Evolutionary conservation across 53 echinoderm and acorn worm genomes (phyloP).

Genomic region (Apostichopus leukothele): DNA sequence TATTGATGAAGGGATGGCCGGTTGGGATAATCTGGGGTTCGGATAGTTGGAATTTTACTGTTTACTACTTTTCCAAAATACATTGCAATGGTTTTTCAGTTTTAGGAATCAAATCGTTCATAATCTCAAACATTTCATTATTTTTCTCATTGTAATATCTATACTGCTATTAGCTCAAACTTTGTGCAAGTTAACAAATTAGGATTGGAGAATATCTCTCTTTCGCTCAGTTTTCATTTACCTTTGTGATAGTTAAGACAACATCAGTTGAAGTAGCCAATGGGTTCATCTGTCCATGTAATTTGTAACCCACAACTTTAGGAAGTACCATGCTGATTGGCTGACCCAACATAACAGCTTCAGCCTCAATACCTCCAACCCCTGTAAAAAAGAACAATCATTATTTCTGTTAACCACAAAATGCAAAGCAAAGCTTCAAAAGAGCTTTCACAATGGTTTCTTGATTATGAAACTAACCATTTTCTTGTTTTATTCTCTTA

Average conservation of each 20-base stretch:
- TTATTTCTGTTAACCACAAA: background rate
- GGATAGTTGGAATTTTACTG: too few species aligned
- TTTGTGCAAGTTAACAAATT: too few species aligned
- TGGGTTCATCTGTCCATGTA: slow-evolving; percentile 71
- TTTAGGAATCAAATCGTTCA: too few species aligned
- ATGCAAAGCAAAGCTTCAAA: too few species aligned
- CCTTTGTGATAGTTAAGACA: slow-evolving; percentile 97
- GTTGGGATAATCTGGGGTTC: too few species aligned
- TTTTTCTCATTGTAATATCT: too few species aligned
- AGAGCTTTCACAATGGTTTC: background rate
- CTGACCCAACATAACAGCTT: slow-evolving; percentile 96
- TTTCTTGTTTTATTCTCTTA: background rate
- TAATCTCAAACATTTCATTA: too few species aligned
- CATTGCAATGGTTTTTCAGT: too few species aligned
- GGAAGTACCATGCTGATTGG: slow-evolving; percentile 97
- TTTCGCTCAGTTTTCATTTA: slow-evolving; percentile 13
- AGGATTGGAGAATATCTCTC: too few species aligned
- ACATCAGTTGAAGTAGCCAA: slow-evolving; percentile 97
- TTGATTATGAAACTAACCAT: background rate
- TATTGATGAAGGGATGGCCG: too few species aligned
- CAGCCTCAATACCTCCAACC: slow-evolving; percentile 98
- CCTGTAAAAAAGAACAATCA: slow-evolving; percentile 49
- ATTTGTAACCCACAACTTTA: slow-evolving; percentile 94
- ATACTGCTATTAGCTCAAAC: too few species aligned
- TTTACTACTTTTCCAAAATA: too few species aligned